phyloP scores from a whole-genome alignment of 2,113 vertebrate species.

The Brachypteracias leptosomus region DNA sequence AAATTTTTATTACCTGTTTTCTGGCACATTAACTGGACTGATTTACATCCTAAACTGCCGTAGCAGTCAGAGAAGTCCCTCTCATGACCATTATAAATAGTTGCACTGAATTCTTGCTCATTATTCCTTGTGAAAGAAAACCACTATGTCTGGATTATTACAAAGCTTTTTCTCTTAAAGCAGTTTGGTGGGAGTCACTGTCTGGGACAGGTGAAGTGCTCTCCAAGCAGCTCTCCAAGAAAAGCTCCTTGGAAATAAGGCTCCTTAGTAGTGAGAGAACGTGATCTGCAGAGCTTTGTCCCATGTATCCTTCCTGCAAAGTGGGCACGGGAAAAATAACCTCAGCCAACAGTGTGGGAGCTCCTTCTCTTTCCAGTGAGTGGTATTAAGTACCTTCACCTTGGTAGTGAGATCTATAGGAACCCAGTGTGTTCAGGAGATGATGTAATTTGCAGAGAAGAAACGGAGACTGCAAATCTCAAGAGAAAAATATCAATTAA shows the following conservation, averaged over 20 bases:
- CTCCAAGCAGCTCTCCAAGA: background rate
- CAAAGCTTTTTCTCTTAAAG: background rate
- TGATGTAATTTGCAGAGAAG: constrained; percentile 32
- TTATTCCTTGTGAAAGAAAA: constrained; percentile 23
- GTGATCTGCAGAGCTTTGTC: background rate
- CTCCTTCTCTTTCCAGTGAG: background rate
- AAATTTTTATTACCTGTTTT: constrained; percentile 32
- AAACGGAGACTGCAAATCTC: constrained; percentile 50
- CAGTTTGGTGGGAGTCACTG: background rate
- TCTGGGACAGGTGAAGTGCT: background rate
- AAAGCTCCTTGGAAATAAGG: background rate
- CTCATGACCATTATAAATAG: background rate
- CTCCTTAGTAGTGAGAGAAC: background rate
- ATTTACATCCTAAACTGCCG: background rate
- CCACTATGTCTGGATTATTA: background rate
- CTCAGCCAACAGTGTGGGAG: background rate
- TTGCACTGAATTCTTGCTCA: background rate
- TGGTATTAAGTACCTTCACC: background rate
- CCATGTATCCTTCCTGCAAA: background rate
- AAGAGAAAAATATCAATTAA: background rate
- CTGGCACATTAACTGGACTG: background rate
- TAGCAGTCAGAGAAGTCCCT: background rate
- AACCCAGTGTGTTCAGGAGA: constrained; percentile 8
- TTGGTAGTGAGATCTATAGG: background rate
- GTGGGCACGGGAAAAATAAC: background rate